Evolutionary conservation across 2,797 vertebrate species (phyloP).

Genomic region (Semaprochilodus insignis): DNA sequence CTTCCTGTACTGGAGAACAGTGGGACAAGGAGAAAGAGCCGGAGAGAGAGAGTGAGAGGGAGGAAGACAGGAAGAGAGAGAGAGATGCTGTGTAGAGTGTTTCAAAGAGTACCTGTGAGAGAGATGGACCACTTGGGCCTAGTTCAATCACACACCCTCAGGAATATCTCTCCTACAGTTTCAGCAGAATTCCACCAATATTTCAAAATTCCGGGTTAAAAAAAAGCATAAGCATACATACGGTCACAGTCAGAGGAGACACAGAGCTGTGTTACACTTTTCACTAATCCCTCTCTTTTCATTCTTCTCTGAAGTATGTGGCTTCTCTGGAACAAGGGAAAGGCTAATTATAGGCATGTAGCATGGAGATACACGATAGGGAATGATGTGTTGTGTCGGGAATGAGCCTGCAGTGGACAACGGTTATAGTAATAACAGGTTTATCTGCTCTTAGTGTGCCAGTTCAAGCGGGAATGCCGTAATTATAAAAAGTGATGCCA

Average conservation of each 20-base stretch:
- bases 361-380: slow-evolving; percentile 70
- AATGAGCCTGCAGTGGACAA: slow-evolving; percentile 60
- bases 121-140: no score
- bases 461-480: slow-evolving; percentile 64
- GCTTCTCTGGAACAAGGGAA: slow-evolving; percentile 71
- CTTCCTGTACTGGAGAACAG: slow-evolving; percentile 60
- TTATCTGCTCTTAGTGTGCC: slow-evolving; percentile 66
- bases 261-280: no score
- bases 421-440: slow-evolving; percentile 69
- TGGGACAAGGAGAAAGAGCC: slow-evolving; percentile 69
- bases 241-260: no score
- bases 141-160: no score
- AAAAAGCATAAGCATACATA: no score
- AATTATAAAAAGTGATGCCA: slow-evolving; percentile 68
- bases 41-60: slow-evolving; percentile 75
- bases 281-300: slow-evolving; percentile 74
- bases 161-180: no score
- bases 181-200: no score
- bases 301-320: slow-evolving; percentile 74
- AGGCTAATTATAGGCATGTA: slow-evolving; percentile 79
- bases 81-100: slow-evolving; percentile 44
- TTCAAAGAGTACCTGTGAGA: no score
- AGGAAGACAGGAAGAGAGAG: slow-evolving; percentile 67
- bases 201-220: no score
- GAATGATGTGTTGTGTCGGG: slow-evolving; percentile 63